Conservation (phyloP, 1,140 invertebrate genomes). For the Lepeophtheirus salmonis region DNA sequence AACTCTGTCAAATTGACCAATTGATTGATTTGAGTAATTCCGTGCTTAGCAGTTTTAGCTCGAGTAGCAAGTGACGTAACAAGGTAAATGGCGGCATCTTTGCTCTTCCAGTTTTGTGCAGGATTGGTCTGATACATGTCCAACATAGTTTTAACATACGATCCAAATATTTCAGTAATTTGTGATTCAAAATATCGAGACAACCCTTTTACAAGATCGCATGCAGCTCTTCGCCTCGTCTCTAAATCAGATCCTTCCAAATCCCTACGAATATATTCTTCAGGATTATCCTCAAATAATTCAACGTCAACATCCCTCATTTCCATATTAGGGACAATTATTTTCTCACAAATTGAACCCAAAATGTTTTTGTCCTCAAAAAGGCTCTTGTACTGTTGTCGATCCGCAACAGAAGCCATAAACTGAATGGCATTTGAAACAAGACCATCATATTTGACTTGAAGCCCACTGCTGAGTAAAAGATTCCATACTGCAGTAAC, state of each 20-base stretch:
- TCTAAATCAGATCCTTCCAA: conserved; percentile 97
- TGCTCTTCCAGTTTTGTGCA: conserved; percentile 61
- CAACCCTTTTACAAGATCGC: conserved; percentile 80
- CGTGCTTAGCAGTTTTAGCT: conserved; percentile 57
- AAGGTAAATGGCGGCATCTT: conserved; percentile 87
- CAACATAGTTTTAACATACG: conserved; percentile 69
- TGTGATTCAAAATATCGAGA: conserved; percentile 70
- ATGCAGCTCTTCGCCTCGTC: conserved; percentile 77
- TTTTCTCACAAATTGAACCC: conserved; percentile 79
- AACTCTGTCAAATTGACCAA: conserved; percentile 76
- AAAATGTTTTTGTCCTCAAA: conserved; percentile 73
- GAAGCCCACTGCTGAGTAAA: conserved; percentile 54
- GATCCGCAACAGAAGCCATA: conserved; percentile 75
- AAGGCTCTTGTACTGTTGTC: conserved; percentile 60
- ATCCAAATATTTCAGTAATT: conserved; percentile 77
- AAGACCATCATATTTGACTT: conserved; percentile 77
- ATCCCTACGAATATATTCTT: conserved; percentile 90
- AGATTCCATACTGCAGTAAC: conserved; percentile 82
- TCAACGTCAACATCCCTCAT: conserved; percentile 85
- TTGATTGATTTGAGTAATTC: conserved; percentile 70
- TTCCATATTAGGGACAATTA: conserved; percentile 88
- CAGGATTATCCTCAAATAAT: conserved; percentile 89
- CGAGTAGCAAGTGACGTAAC: conserved; percentile 80
- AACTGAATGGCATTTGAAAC: conserved; percentile 92
- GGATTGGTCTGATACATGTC: conserved; percentile 54